A percentile compares a stretch with the other conserved stretches of the same genome.
phyloP scores from a whole-genome alignment of 2,113 vertebrate species.

The Equus quagga region DNA sequence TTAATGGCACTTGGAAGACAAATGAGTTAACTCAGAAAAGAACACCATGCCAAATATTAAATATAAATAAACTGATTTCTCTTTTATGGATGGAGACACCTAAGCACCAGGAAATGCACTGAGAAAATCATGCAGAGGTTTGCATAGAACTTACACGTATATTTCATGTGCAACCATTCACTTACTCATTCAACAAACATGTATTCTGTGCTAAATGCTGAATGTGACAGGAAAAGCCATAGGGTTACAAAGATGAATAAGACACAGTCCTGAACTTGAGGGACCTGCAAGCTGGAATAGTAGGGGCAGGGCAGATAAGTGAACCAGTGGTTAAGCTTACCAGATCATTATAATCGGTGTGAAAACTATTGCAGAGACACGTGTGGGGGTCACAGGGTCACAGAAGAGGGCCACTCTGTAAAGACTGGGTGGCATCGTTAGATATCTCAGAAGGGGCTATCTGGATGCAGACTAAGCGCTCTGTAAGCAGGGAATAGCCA shows the following conservation, averaged over 20 bases:
- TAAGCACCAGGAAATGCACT: neutral
- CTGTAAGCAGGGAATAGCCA: neutral
- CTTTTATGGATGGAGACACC: neutral
- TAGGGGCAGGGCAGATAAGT: neutral
- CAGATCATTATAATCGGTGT: neutral
- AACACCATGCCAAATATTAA: constrained; percentile 27
- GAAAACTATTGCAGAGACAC: neutral
- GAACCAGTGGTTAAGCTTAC: neutral
- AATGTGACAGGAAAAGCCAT: neutral
- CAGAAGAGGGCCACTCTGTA: neutral
- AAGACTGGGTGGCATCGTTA: neutral
- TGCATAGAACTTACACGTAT: neutral
- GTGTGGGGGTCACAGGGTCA: neutral
- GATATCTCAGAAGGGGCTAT: neutral
- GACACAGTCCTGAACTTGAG: neutral
- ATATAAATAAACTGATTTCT: constrained; percentile 12
- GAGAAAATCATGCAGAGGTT: neutral
- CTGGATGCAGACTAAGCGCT: neutral
- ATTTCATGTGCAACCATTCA: neutral
- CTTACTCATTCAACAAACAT: constrained; percentile 32
- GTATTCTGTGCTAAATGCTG: neutral
- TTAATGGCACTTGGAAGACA: neutral
- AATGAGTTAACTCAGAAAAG: constrained; percentile 45
- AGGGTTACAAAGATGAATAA: neutral
- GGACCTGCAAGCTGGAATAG: neutral